phyloP scores from a whole-genome alignment of 2,888 invertebrate genomes.

The Habrosyne pyritoides region DNA sequence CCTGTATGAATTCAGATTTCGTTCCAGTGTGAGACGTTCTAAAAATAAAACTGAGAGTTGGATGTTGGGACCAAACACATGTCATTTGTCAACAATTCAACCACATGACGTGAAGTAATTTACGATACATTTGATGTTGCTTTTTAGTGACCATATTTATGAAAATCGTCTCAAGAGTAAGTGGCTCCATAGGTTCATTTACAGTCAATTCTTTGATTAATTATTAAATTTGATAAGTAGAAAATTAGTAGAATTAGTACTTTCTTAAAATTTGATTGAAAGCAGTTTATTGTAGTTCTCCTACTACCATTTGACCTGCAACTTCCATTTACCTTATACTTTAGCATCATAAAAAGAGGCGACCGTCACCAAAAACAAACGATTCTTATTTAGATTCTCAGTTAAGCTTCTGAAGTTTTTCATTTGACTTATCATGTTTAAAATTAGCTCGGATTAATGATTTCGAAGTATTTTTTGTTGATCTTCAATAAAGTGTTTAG shows the following conservation, averaged over 20 bases:
- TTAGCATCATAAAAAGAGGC: too few relatives aligned
- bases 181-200: too few relatives aligned
- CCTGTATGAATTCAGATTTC: constrained; percentile 52
- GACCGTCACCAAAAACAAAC: not conserved
- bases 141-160: constrained; percentile 41
- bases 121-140: constrained; percentile 54
- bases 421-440: not conserved
- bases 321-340: too few relatives aligned
- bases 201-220: too few relatives aligned
- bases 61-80: constrained; percentile 56
- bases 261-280: too few relatives aligned
- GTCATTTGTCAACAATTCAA: constrained; percentile 76
- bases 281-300: too few relatives aligned
- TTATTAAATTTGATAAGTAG: too few relatives aligned
- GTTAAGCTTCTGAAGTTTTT: not conserved
- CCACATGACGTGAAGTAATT: constrained; percentile 65
- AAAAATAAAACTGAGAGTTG: constrained; percentile 55
- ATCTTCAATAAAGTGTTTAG: too few relatives aligned
- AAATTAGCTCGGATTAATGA: not conserved
- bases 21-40: constrained; percentile 51
- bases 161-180: constrained; percentile 10
- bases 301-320: too few relatives aligned
- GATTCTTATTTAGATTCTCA: not conserved
- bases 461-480: not conserved
- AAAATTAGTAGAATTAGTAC: too few relatives aligned